Base-by-base conservation (phyloP, 1,140 invertebrate species). In the Drosophila pachea region DNA sequence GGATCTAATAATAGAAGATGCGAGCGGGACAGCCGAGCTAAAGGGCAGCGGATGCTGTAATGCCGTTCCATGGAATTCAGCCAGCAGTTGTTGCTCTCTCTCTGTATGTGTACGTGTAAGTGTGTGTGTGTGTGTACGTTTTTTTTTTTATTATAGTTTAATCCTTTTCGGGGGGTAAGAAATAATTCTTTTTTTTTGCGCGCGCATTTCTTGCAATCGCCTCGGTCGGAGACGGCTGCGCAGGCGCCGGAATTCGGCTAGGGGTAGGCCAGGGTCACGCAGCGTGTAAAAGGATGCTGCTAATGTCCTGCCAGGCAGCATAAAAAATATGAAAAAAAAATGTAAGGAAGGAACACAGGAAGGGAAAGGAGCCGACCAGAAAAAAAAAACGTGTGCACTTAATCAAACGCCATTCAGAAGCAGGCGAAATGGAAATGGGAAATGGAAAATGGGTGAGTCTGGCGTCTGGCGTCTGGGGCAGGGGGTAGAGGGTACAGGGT, bases 221-320 rank as follows among this genome's bases (percentile, higher is more conserved):
- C 12, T 68, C 84, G 73, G 64, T 73, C 68, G 61, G 62, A 38
- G 63, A 68, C 78, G 68, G 78, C 78, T 82, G 79, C 79, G 79
- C 76, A 74, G 74, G 81, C 81, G 81, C 79, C 67, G 61, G 40
- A 43, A 33, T 4, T 42, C 6, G 38, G 53, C 40, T 42, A 53
- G 50, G 50, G 38, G 38, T 29, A 29, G 53, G 38, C 43, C 36
- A 55, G 55, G 62, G 49, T 9, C 32, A 61, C 63, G 38, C 48
- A 65, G 59, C 68, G 64, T 74, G 81, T 84, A 84, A 86, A 86
- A 86, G 81, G 81, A 86, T 86, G 81, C 81, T 86, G 81, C 82
- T 86, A 86, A 86, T 86, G 81, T 86, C 82, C 79, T 70, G 42
- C 40, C 52, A 63, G 32, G 22, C 40, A 59, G 31, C 33, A 50